Percentiles rank a stretch among this genome's conserved stretches.
Evolutionary conservation across 2,888 invertebrate genomes (phyloP).

Genomic region (Pollenia griseotomentosa): DNA sequence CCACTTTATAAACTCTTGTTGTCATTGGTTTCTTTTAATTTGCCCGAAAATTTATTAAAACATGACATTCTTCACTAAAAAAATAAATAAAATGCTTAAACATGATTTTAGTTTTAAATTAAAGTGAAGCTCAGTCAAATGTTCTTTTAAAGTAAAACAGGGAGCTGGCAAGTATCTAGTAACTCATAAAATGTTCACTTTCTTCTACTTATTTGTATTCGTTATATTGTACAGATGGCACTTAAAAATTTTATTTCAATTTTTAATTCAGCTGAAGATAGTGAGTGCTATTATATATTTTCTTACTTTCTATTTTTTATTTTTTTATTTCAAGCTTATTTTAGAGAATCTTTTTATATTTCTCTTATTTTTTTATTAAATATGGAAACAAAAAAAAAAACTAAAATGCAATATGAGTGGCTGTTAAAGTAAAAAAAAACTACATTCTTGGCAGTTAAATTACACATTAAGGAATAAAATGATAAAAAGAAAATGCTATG

Average conservation of each 20-base stretch:
- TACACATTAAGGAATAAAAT: conserved; percentile 69
- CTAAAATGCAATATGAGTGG: conserved; percentile 48
- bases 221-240: conserved; percentile 51
- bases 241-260: conserved; percentile 59
- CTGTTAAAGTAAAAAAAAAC: conserved; percentile 30
- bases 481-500: conserved; percentile 40
- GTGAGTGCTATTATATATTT: conserved; percentile 22
- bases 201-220: conserved; percentile 11
- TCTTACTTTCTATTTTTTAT: conserved; percentile 21
- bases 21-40: no score
- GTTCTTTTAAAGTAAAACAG: not conserved
- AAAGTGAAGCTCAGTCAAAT: not conserved
- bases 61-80: not conserved
- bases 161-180: not conserved
- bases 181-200: conserved; percentile 7
- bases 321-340: conserved; percentile 2
- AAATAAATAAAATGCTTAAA: not conserved
- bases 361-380: conserved; percentile 28
- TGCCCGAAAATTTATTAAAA: no score
- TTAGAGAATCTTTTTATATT: not conserved
- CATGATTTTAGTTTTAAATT: conserved; percentile 26
- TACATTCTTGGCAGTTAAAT: conserved; percentile 68
- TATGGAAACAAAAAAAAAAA: conserved; percentile 11
- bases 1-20: no score
- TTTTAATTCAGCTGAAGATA: conserved; percentile 40